Conservation (phyloP, 2,113 vertebrate genomes). For the Gallinago media region DNA sequence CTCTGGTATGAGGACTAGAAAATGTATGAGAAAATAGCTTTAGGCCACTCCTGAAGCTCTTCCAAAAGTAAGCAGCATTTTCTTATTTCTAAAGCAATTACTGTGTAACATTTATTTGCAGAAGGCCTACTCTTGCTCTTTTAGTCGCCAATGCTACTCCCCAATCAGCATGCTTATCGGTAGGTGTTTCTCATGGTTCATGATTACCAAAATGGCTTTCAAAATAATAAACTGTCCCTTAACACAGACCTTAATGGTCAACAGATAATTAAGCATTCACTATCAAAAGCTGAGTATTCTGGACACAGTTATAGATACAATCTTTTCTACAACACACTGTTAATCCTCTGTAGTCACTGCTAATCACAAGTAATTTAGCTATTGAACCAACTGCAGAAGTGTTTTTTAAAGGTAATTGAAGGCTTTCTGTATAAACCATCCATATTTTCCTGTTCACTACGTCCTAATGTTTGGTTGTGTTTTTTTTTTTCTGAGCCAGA, state of each 20-base stretch:
- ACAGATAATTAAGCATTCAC: not conserved
- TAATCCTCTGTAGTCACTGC: not conserved
- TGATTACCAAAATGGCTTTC: not conserved
- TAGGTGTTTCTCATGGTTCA: not conserved
- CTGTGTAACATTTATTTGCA: not conserved
- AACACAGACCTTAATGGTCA: not conserved
- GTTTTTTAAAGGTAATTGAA: not conserved
- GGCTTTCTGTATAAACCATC: not conserved
- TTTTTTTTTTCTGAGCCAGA: not conserved
- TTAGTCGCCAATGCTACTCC: not conserved
- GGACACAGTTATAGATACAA: not conserved
- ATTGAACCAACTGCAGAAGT: not conserved
- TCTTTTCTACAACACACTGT: not conserved
- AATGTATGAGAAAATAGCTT: too few relatives aligned
- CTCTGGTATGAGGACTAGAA: too few relatives aligned
- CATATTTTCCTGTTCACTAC: not conserved
- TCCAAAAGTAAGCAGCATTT: not conserved
- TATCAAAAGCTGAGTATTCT: not conserved
- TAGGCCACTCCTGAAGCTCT: not conserved
- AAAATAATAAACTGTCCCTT: not conserved
- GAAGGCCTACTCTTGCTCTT: not conserved
- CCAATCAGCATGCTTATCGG: not conserved
- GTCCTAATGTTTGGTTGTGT: not conserved
- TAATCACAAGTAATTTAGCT: not conserved
- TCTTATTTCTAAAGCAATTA: not conserved